Conservation (phyloP, 64 coral and sea anemone species). For the Actinia equina region DNA sequence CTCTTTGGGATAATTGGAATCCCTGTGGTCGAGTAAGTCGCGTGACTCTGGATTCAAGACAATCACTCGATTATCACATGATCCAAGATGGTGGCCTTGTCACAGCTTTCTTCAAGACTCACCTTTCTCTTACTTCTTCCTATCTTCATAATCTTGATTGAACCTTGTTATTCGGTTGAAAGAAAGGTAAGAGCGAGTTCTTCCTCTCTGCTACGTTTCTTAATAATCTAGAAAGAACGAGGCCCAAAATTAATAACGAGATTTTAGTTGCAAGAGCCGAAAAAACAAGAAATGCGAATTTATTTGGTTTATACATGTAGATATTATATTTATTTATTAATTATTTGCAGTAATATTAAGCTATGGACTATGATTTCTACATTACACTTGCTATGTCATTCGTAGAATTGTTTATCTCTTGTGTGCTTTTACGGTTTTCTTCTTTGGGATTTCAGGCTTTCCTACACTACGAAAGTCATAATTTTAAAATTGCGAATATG, state of each 20-base stretch:
- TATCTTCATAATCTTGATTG: not conserved
- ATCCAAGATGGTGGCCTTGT: conserved; percentile 5
- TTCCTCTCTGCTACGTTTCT: not conserved
- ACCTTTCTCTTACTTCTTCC: not conserved
- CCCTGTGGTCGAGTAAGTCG: not conserved
- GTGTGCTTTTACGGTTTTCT: no score
- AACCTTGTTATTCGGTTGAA: not conserved
- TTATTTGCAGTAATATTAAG: no score
- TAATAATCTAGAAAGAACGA: not conserved
- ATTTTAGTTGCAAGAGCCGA: no score
- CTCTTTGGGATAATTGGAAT: not conserved
- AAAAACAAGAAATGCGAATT: no score
- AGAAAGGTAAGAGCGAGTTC: not conserved
- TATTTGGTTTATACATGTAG: no score
- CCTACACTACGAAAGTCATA: no score
- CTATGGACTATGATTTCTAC: no score
- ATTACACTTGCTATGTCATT: no score
- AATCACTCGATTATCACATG: not conserved
- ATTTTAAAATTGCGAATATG: no score
- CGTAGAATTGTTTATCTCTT: no score
- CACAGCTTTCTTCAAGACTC: not conserved
- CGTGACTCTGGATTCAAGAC: not conserved
- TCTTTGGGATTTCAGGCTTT: no score
- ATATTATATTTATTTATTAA: no score
- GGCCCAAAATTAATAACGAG: not conserved